Evolutionary conservation across 2,113 vertebrate species (phyloP).

Genomic region (Synchiropus splendidus): DNA sequence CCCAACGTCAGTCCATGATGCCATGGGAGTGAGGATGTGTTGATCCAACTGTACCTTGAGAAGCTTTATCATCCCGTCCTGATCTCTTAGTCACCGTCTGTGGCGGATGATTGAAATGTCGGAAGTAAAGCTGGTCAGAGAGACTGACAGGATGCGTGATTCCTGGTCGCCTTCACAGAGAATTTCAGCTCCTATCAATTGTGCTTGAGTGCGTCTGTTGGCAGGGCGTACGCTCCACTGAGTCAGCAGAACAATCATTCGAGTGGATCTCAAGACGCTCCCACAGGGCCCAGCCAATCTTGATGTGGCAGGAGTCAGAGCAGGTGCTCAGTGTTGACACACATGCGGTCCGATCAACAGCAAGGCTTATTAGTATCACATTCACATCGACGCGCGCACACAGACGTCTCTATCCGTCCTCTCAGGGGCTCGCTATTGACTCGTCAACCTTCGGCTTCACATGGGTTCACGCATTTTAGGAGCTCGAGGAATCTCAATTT

Average conservation of each 20-base stretch:
- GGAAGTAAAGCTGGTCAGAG: constrained; percentile 1
- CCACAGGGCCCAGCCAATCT: constrained; percentile 15
- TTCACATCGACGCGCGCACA: constrained; percentile 1
- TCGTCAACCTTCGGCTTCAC: background rate
- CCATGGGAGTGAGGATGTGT: no score
- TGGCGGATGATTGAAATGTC: constrained; percentile 1
- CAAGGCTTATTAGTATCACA: background rate
- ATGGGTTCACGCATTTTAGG: no score
- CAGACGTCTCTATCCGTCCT: background rate
- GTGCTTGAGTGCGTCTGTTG: constrained; percentile 8
- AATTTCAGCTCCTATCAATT: constrained; percentile 12
- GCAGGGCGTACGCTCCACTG: constrained; percentile 3
- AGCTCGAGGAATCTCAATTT: no score
- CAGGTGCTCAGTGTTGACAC: constrained; percentile 29
- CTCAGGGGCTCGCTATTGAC: constrained; percentile 14
- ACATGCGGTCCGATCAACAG: constrained; percentile 16
- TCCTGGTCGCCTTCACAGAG: constrained; percentile 4
- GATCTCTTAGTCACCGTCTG: no score
- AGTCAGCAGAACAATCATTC: constrained; percentile 30
- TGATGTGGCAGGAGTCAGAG: constrained; percentile 35
- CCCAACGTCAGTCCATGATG: no score
- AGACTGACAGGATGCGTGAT: constrained; percentile 13
- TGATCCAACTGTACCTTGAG: no score
- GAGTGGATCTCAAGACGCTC: constrained; percentile 25
- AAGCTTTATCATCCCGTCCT: no score